phyloP scores from a whole-genome alignment of 23 tunicate genomes.

The Clavelina lepadiformis region DNA sequence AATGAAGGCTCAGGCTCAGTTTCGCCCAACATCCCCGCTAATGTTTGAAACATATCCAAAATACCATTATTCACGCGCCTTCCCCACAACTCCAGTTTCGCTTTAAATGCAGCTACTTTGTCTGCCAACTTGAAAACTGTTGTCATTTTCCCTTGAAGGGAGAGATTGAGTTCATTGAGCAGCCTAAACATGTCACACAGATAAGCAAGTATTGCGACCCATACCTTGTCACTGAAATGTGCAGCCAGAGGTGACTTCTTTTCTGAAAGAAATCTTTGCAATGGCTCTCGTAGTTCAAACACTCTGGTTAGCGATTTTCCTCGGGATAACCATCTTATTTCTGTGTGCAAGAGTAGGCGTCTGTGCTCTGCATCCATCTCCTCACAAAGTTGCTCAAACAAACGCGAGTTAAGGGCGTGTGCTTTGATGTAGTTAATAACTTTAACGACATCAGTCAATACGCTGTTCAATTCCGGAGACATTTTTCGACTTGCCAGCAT shows the following conservation, averaged over 20 bases:
- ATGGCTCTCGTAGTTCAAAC: slow-evolving; percentile 22
- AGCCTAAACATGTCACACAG: slow-evolving; percentile 10
- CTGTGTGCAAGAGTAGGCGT: too few relatives aligned
- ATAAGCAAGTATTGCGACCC: slow-evolving; percentile 11
- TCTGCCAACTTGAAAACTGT: too few relatives aligned
- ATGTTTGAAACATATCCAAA: slow-evolving; percentile 25
- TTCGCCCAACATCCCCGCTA: too few relatives aligned
- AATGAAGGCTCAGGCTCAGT: slow-evolving; percentile 3
- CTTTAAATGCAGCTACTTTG: slow-evolving; percentile 37
- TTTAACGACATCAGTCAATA: slow-evolving; percentile 9
- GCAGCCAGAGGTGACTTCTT: slow-evolving; percentile 17
- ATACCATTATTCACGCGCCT: slow-evolving; percentile 19
- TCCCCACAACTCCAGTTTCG: slow-evolving; percentile 38
- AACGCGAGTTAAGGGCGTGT: slow-evolving; percentile 10
- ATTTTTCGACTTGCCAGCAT: slow-evolving; percentile 10
- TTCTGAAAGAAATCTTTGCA: slow-evolving; percentile 20
- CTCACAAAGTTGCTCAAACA: slow-evolving; percentile 8
- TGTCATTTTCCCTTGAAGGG: too few relatives aligned
- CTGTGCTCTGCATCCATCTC: slow-evolving; percentile 26
- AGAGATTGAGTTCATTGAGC: too few relatives aligned
- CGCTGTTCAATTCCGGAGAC: slow-evolving; percentile 12
- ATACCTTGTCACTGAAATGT: too few relatives aligned
- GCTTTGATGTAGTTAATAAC: slow-evolving; percentile 7
- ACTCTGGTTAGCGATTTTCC: slow-evolving; percentile 19
- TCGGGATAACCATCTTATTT: slow-evolving; percentile 24